These are phyloP conservation scores for Atethmia centrago DNA, from an alignment of 2,888 invertebrate species.

Conservation along the genomic window DNA sequence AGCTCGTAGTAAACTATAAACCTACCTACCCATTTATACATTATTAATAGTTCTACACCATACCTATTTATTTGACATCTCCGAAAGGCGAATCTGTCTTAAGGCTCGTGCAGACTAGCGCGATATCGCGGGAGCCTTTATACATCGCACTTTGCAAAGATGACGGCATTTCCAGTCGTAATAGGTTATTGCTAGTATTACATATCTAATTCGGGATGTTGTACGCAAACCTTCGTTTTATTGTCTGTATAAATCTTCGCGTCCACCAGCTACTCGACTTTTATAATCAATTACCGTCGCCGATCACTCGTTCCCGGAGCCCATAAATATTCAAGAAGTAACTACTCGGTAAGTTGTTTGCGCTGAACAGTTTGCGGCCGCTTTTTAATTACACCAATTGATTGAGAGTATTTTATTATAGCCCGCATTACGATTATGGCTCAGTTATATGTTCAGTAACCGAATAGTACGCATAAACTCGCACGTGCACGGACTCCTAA, in stretches of 20 bases:
- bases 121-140: too few relatives aligned
- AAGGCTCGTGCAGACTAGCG: too few relatives aligned
- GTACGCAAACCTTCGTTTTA: conserved; percentile 76
- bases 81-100: neutral
- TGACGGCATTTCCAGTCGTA: conserved; percentile 34
- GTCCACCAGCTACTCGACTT: conserved; percentile 83
- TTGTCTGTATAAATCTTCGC: conserved; percentile 83
- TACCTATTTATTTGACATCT: conserved; percentile 16
- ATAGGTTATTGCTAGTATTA: conserved; percentile 43
- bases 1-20: conserved; percentile 25
- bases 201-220: conserved; percentile 56
- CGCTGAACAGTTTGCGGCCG: conserved; percentile 77
- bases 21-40: neutral
- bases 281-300: conserved; percentile 86
- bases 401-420: conserved; percentile 76
- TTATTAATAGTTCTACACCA: conserved; percentile 6
- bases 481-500: conserved; percentile 53
- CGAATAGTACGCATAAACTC: conserved; percentile 53
- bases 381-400: conserved; percentile 82
- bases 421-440: conserved; percentile 70
- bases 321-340: conserved; percentile 83
- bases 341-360: conserved; percentile 74
- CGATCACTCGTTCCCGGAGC: conserved; percentile 80
- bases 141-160: conserved; percentile 10
- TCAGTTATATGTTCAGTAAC: conserved; percentile 65